Evolutionary conservation across 2,797 vertebrate species (phyloP).

Genomic region (Hapalemur alaotrensis): DNA sequence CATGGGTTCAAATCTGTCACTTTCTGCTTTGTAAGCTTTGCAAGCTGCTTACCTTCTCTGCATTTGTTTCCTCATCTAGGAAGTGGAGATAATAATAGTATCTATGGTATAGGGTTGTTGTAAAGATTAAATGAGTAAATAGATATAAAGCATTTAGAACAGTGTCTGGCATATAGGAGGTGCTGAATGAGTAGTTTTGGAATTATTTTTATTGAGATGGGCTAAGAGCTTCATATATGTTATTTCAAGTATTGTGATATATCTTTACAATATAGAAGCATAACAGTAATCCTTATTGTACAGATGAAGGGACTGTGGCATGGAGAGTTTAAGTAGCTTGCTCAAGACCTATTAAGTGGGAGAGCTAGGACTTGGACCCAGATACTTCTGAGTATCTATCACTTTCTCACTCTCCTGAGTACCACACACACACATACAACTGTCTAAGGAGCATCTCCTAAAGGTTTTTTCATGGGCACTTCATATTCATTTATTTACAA

Average conservation of each 20-base stretch:
- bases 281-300: background rate
- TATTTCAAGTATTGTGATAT: background rate
- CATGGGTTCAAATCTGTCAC: background rate
- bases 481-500: background rate
- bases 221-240: background rate
- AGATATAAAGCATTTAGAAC: background rate
- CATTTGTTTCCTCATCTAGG: background rate
- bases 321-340: background rate
- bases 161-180: background rate
- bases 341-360: background rate
- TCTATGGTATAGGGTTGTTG: background rate
- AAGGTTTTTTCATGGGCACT: background rate
- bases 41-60: background rate
- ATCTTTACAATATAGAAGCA: background rate
- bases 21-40: background rate
- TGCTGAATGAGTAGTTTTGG: background rate
- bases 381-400: background rate
- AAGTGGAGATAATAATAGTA: background rate
- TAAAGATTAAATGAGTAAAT: background rate
- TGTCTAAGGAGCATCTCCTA: background rate
- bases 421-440: background rate
- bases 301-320: background rate
- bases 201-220: constrained; percentile 10
- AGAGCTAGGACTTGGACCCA: background rate
- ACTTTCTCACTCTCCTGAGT: background rate